Conservation (phyloP, 1,140 invertebrate genomes). For the Tetranychus urticae region DNA sequence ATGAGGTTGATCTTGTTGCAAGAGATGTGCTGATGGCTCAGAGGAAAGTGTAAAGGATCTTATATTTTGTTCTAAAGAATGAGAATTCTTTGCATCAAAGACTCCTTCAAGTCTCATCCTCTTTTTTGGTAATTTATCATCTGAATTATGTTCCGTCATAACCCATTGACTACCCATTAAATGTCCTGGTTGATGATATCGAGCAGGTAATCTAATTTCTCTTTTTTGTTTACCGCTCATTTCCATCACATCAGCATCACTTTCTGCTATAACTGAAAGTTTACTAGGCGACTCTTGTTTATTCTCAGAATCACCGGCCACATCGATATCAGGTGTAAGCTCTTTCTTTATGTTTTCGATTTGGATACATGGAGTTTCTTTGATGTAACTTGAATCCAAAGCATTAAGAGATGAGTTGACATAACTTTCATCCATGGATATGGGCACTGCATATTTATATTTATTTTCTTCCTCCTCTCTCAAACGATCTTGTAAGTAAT, state of each 20-base stretch:
- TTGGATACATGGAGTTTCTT: no score
- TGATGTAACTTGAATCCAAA: no score
- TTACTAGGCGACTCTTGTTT: no score
- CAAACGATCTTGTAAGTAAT: no score
- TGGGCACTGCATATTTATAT: no score
- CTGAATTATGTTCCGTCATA: neutral
- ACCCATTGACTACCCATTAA: conserved; percentile 4
- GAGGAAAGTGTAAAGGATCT: neutral
- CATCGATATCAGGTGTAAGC: no score
- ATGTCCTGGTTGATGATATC: conserved; percentile 3
- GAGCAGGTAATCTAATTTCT: conserved; percentile 2
- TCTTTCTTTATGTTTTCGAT: no score
- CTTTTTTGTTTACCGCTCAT: neutral
- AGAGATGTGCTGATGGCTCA: neutral
- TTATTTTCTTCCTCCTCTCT: no score
- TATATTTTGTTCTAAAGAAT: neutral
- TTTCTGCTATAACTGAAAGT: no score
- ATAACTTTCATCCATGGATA: no score
- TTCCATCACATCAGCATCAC: neutral
- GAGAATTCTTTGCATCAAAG: neutral
- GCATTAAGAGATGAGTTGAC: no score
- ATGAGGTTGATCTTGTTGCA: neutral
- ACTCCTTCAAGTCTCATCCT: neutral
- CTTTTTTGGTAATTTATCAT: neutral
- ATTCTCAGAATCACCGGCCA: no score